phyloP scores from a whole-genome alignment of 1,140 invertebrate species.

The Pseudobourletiella spinata region DNA sequence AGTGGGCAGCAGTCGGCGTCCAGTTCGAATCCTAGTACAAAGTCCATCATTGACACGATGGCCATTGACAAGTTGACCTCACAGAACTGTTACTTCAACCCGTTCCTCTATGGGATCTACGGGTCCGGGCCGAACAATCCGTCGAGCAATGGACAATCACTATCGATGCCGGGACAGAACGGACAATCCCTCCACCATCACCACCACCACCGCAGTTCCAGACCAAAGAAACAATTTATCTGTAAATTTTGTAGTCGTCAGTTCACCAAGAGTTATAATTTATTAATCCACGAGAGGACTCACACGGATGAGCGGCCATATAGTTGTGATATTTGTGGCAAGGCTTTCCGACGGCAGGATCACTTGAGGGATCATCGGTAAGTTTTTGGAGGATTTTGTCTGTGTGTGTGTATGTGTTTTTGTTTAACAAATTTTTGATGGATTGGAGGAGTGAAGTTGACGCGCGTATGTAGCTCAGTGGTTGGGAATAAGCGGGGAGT shows the following conservation, averaged over 20 bases:
- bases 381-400: too few relatives aligned
- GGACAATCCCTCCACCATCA: neutral
- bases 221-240: constrained; percentile 61
- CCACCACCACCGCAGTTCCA: constrained; percentile 37
- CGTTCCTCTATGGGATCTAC: constrained; percentile 4
- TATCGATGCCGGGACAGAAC: neutral
- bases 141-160: neutral
- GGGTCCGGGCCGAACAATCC: neutral
- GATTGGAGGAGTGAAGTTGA: too few relatives aligned
- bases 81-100: constrained; percentile 7
- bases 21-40: constrained; percentile 1
- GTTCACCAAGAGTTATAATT: constrained; percentile 96
- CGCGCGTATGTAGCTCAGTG: too few relatives aligned
- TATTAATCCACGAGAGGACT: constrained; percentile 93
- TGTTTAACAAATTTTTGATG: too few relatives aligned
- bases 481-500: too few relatives aligned
- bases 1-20: neutral
- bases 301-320: constrained; percentile 98
- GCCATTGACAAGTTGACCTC: constrained; percentile 7
- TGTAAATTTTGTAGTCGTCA: constrained; percentile 95
- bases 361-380: constrained; percentile 49
- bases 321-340: constrained; percentile 91
- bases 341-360: constrained; percentile 58
- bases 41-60: constrained; percentile 6
- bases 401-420: too few relatives aligned